A percentile compares a stretch with the other conserved stretches of the same genome.
phyloP scores from a whole-genome alignment of 2,888 invertebrate genomes.

The Tiliacea citrago region DNA sequence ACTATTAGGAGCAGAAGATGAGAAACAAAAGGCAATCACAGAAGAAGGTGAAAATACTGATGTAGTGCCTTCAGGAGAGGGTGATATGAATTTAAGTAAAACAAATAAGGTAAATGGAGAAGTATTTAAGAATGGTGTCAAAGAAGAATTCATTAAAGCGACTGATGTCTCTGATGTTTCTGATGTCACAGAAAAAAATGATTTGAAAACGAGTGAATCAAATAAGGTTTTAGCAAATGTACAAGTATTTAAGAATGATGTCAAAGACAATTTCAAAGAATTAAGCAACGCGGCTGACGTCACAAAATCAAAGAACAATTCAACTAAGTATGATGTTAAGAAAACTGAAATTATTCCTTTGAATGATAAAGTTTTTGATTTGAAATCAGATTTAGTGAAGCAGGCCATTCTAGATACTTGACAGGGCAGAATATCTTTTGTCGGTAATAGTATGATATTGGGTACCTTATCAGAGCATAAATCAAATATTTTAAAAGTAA shows the following conservation, averaged over 20 bases:
- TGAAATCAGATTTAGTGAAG: constrained; percentile 25
- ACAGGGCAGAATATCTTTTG: constrained; percentile 18
- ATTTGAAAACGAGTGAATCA: background rate
- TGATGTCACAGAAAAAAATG: background rate
- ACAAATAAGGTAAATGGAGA: constrained; percentile 5
- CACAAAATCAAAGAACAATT: constrained; percentile 8
- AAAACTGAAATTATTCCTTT: constrained; percentile 32
- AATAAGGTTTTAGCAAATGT: background rate
- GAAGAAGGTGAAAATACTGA: background rate
- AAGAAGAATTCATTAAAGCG: background rate
- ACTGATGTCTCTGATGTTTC: background rate
- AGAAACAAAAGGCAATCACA: background rate
- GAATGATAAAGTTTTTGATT: constrained; percentile 43
- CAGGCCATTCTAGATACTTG: constrained; percentile 56
- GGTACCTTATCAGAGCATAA: background rate
- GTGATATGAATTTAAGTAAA: background rate
- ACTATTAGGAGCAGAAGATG: constrained; percentile 19
- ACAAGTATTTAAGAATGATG: constrained; percentile 6
- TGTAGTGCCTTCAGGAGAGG: background rate
- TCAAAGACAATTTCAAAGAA: background rate
- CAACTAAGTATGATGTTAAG: background rate
- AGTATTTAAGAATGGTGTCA: background rate
- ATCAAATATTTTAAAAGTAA: background rate
- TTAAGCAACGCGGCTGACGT: background rate
- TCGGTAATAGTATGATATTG: constrained; percentile 35